Percentiles rank a stretch among this genome's conserved stretches.
These are phyloP conservation scores for Sapajus apella DNA, from an alignment of 2,113 vertebrate genomes.

Conservation along the genomic window DNA sequence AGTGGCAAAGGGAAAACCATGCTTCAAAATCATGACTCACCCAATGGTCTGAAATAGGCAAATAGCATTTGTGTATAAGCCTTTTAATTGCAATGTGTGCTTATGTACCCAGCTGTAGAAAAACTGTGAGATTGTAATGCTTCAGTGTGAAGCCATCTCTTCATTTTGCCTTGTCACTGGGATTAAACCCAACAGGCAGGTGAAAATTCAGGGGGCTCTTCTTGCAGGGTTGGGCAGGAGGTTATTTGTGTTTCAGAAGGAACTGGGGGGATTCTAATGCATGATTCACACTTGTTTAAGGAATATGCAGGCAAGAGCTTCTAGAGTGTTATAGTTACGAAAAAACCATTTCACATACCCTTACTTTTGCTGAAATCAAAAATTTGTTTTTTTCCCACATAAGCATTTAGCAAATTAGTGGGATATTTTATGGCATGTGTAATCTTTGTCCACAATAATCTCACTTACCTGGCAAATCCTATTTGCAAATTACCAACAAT, in stretches of 20 bases:
- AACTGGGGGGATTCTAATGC: not conserved
- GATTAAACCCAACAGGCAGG: not conserved
- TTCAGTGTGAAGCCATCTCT: not conserved
- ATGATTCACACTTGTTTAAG: rapidly evolving
- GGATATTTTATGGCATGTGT: not conserved
- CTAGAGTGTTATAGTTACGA: not conserved
- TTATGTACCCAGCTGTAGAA: not conserved
- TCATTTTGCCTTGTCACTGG: no score
- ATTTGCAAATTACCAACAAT: not conserved
- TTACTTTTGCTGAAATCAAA: not conserved
- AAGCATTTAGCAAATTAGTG: not conserved
- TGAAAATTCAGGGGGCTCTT: not conserved
- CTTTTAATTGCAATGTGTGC: rapidly evolving
- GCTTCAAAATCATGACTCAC: not conserved
- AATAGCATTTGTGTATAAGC: not conserved
- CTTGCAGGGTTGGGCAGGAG: rapidly evolving
- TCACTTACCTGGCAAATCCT: not conserved
- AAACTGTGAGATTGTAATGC: no score
- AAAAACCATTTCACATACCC: no score
- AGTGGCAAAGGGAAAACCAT: not conserved
- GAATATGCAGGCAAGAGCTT: not conserved
- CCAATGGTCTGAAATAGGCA: not conserved
- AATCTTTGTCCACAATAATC: not conserved
- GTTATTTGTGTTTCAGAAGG: not conserved
- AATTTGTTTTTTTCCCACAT: not conserved